Base-by-base conservation (phyloP, 1,140 invertebrate genomes). In the Nylanderia fulva region DNA sequence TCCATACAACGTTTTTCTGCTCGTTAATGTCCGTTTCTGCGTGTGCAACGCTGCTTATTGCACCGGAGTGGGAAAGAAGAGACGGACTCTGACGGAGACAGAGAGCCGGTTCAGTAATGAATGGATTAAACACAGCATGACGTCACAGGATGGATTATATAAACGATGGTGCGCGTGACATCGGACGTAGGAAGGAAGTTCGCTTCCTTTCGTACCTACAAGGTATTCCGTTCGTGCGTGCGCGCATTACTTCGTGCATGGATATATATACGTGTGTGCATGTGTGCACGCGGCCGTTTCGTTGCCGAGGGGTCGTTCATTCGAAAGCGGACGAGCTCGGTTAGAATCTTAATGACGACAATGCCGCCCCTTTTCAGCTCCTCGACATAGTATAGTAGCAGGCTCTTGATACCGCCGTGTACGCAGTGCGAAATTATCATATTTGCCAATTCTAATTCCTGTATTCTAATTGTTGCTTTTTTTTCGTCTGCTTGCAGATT, bases 131-230 rank as follows among this genome's bases (percentile, higher is more conserved):
- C 90, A 91, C 90, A 90, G 85, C 85, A 64, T 91, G 91, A 92
- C 91, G 91, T 92, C 91, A 92, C 90, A 91, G 91, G 91, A 92
- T 91, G 91, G 91, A 90, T 92, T 92, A 92, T 92, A 91, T 92
- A 92, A 92, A 91, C 88, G 88, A 74, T 87, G 85, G 83, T 82
- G 87, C 88, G 89, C 91, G 90, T 92, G 91, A 92, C 91, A 92
- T 91, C 90, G 90, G 72, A 92, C 91, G 75, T 91, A 91, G 91
- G 91, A 92, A 92, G 91, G 91, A 92, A 92, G 90, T 91, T 88
- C 75, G 89, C 91, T 92, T 92, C 91, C 91, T 92, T 92, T 92
- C 91, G 88, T 91, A 91, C 88, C 91, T 90, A 92, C 76, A 91
- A 91, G 89, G 82, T 79, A 85, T 86, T 87, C 79, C 84, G 80